Conservation (phyloP, 2,888 invertebrate species). For the Drosophila histrio region DNA sequence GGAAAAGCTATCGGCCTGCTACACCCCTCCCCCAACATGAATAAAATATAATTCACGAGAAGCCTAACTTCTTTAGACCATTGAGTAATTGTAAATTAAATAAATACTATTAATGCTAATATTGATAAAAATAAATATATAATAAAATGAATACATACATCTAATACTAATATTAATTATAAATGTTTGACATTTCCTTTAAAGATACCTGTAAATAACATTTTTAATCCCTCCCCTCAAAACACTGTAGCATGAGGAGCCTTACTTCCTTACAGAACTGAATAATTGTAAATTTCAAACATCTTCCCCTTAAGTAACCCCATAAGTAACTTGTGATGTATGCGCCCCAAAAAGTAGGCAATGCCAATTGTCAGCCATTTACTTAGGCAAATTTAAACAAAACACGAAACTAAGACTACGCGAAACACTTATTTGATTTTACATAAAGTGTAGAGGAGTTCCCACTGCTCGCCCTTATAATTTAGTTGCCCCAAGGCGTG, state of each 20-base stretch:
- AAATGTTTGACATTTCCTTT: no score
- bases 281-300: background rate
- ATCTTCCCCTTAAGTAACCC: background rate
- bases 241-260: no score
- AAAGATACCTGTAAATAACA: background rate
- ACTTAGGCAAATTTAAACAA: slow-evolving; percentile 48
- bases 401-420: slow-evolving; percentile 33
- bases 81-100: no score
- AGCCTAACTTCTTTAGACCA: no score
- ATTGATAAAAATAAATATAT: background rate
- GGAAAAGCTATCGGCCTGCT: no score
- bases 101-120: background rate
- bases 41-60: no score
- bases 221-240: no score
- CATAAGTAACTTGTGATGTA: slow-evolving; percentile 6
- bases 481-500: slow-evolving; percentile 49
- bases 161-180: no score
- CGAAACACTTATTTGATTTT: slow-evolving; percentile 65
- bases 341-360: slow-evolving; percentile 16
- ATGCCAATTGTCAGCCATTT: slow-evolving; percentile 29
- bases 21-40: no score
- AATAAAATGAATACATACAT: no score
- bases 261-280: no score
- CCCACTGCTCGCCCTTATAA: slow-evolving; percentile 44
- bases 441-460: slow-evolving; percentile 49